phyloP scores from a whole-genome alignment of 2,888 invertebrate genomes.

The Byasa hedistus region DNA sequence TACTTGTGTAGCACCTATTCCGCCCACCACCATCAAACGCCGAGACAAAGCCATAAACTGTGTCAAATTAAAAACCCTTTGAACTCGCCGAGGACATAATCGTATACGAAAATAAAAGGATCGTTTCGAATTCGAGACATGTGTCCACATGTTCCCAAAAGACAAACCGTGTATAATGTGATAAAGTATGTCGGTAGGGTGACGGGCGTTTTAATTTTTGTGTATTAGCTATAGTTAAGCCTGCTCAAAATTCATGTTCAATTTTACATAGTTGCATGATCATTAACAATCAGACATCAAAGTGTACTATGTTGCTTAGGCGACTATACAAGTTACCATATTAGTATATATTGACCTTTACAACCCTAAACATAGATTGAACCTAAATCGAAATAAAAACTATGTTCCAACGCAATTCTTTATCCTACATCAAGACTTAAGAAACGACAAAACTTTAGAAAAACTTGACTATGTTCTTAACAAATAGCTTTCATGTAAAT shows the following conservation, averaged over 20 bases:
- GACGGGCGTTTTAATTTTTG: constrained; percentile 44
- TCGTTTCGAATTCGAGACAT: constrained; percentile 66
- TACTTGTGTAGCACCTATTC: constrained; percentile 41
- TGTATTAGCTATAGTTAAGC: constrained; percentile 31
- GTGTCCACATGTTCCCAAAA: constrained; percentile 69
- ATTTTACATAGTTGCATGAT: too few relatives aligned
- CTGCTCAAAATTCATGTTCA: too few relatives aligned
- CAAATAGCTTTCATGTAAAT: constrained; percentile 7
- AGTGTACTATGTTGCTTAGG: too few relatives aligned
- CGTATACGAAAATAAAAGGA: constrained; percentile 68
- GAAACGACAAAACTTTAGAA: too few relatives aligned
- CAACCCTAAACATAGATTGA: too few relatives aligned
- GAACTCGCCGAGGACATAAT: constrained; percentile 69
- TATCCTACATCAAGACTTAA: too few relatives aligned
- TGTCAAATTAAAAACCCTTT: constrained; percentile 76
- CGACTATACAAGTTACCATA: too few relatives aligned
- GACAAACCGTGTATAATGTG: constrained; percentile 70
- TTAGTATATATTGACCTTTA: too few relatives aligned
- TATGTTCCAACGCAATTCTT: too few relatives aligned
- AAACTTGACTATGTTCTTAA: background rate
- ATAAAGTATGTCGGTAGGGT: constrained; percentile 51
- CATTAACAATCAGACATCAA: too few relatives aligned
- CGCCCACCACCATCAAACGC: constrained; percentile 53
- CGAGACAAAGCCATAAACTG: constrained; percentile 66
- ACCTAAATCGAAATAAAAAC: too few relatives aligned